Percentiles rank a stretch among this genome's conserved stretches.
phyloP scores from a whole-genome alignment of 2,888 invertebrate genomes.

The Sisyra terminalis region DNA sequence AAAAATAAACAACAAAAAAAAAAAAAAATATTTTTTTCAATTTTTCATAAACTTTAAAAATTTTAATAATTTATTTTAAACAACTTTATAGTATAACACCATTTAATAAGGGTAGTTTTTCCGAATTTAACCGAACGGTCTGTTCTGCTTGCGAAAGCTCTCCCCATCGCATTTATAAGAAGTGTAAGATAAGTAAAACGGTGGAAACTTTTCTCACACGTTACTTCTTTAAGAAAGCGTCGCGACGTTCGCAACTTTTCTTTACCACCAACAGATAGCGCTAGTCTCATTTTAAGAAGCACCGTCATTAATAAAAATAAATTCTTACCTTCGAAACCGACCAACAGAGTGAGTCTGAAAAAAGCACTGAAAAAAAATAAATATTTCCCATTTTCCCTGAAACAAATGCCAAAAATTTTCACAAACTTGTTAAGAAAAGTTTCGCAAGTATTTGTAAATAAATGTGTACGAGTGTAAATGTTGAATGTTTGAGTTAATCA shows the following conservation, averaged over 20 bases:
- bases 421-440: too few relatives aligned
- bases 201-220: conserved; percentile 19
- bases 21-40: too few relatives aligned
- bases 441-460: too few relatives aligned
- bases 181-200: conserved; percentile 16
- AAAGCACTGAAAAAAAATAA: background rate
- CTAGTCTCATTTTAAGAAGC: conserved; percentile 11
- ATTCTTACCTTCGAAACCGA: too few relatives aligned
- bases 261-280: conserved; percentile 1
- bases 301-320: background rate
- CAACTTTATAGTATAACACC: too few relatives aligned
- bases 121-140: conserved; percentile 17
- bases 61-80: background rate
- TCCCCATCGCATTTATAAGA: conserved; percentile 12
- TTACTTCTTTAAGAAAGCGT: conserved; percentile 14
- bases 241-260: conserved; percentile 5
- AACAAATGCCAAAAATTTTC: too few relatives aligned
- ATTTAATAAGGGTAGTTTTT: background rate
- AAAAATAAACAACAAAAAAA: too few relatives aligned
- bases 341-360: too few relatives aligned
- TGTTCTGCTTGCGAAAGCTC: conserved; percentile 10
- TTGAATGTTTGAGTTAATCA: conserved; percentile 21
- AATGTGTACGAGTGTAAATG: background rate
- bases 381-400: too few relatives aligned
- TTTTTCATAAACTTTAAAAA: too few relatives aligned